phyloP scores from a whole-genome alignment of 2,888 invertebrate genomes.

The Escarpia spicata region DNA sequence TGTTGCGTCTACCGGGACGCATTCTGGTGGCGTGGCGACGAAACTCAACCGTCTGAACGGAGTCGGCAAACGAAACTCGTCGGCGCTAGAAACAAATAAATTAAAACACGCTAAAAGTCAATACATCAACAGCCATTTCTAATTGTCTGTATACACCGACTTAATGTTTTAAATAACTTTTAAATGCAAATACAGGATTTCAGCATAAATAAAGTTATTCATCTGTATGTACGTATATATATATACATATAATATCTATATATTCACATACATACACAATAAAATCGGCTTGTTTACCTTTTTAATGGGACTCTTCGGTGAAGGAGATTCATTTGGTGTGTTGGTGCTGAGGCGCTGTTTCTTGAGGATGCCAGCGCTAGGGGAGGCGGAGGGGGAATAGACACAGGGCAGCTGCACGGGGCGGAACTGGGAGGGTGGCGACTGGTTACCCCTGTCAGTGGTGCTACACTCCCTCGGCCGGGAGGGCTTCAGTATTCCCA shows the following conservation, averaged over 20 bases:
- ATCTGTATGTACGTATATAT: no score
- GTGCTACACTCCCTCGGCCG: not conserved
- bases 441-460: not conserved
- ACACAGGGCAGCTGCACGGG: conserved; percentile 41
- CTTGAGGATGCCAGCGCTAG: conserved; percentile 59
- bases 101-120: not conserved
- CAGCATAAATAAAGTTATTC: no score
- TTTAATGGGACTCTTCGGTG: conserved; percentile 43
- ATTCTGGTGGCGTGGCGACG: conserved; percentile 31
- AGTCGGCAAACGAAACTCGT: conserved; percentile 61
- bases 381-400: conserved; percentile 58
- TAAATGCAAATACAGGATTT: no score
- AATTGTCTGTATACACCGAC: no score
- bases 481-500: not conserved
- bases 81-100: conserved; percentile 46
- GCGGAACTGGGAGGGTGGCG: conserved; percentile 31
- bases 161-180: no score
- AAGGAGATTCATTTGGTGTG: conserved; percentile 46
- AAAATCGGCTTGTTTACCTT: not conserved
- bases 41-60: conserved; percentile 45
- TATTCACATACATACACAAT: not conserved
- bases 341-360: conserved; percentile 47
- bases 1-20: conserved; percentile 57
- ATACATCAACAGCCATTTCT: no score
- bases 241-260: not conserved